phyloP scores from a whole-genome alignment of 2,113 vertebrate species.

The Phaethornis superciliosus region DNA sequence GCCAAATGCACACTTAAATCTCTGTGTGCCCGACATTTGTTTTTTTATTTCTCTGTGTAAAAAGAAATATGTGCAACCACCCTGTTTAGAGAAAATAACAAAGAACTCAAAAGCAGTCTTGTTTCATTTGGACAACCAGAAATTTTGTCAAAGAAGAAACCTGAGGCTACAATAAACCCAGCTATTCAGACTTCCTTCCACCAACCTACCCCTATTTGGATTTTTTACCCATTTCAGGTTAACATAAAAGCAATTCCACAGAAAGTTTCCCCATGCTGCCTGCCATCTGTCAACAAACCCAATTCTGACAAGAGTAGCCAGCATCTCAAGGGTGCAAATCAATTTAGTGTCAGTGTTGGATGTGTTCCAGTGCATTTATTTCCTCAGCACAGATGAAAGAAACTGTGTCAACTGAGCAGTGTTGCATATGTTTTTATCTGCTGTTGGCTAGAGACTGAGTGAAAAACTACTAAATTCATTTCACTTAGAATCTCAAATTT shows the following conservation, averaged over 20 bases:
- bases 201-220: neutral
- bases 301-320: slow-evolving; percentile 70
- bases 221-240: slow-evolving; percentile 42
- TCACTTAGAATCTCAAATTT: slow-evolving; percentile 15
- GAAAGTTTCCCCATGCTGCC: slow-evolving; percentile 47
- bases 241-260: slow-evolving; percentile 46
- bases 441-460: slow-evolving; percentile 33
- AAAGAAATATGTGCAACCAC: neutral
- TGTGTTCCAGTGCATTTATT: slow-evolving; percentile 69
- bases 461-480: slow-evolving; percentile 42
- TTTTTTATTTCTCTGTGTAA: neutral
- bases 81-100: neutral
- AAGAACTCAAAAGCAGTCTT: neutral
- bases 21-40: neutral
- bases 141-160: neutral
- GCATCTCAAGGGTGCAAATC: slow-evolving; percentile 74
- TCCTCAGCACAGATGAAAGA: slow-evolving; percentile 63
- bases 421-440: slow-evolving; percentile 69
- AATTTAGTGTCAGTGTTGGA: slow-evolving; percentile 72
- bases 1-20: neutral
- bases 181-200: neutral
- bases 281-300: slow-evolving; percentile 70
- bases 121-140: neutral
- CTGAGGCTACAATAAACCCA: neutral
- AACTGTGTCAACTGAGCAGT: slow-evolving; percentile 65